Evolutionary conservation across 2,888 invertebrate genomes (phyloP), one percentile per base, ranked within the genome.

Genomic region (Apotomis turbidana): DNA sequence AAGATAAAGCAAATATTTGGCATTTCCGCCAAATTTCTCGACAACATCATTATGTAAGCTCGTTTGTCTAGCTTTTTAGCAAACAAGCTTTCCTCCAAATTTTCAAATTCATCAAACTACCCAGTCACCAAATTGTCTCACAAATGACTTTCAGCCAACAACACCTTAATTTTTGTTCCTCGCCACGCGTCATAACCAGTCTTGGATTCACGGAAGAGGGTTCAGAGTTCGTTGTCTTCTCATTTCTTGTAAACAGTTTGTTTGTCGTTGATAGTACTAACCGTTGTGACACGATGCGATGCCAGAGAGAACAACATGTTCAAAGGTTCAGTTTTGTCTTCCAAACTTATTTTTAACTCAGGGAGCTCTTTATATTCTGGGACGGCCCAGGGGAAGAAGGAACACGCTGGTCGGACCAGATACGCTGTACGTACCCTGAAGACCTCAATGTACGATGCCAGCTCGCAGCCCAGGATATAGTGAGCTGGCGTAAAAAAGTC

Each of bases 181-280:
- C 12, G 0, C 1, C 15, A 3, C 5, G 10, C 59, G 51, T 52
- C 41, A 41, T 41, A 41, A 5, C 41, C 41, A 6, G n/a, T 12
- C 52, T 51, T 64, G 10, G 6, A 5, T 12, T 8, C 15, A 0
- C 0, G 41, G 52, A 8, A 3, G n/a, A 71, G 12, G 27, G 51
- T 57, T 5, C 15, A 57, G 41, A 67, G n/a, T 57, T 6, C 67
- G 8, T 13, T 44, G 71, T 41, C 3, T 0, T 0, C 9, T n/a
- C 9, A 61, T 62, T 71, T 67, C 67, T 61, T 67, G 71, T 67
- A 71, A 71, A 67, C 71, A 67, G 57, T 71, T 67, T 71, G 71
- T 71, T 71, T 71, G 27, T 67, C 27, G 55, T 57, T 67, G 67
- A 71, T 67, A 67, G 51, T 57, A 60, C 71, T 67, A 67, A 71